These are phyloP conservation scores for Propithecus perrieri DNA, from an alignment of 2,797 vertebrate species.

Conservation along the genomic window DNA sequence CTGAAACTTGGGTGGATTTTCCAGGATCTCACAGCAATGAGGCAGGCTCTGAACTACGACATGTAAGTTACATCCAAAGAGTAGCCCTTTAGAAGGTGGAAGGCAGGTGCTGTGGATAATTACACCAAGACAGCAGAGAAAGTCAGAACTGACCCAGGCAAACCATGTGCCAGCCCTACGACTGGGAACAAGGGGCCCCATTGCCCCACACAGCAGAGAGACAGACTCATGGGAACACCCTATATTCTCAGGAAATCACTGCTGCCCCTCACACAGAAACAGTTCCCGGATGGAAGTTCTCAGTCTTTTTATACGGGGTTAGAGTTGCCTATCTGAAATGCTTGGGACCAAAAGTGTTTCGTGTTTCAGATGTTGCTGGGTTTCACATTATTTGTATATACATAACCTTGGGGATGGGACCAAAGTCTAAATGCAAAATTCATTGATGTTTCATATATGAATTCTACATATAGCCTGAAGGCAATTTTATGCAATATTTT, in stretches of 20 bases:
- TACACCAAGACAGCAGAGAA: accelerated
- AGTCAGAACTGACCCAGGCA: accelerated
- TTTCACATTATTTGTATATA: background rate
- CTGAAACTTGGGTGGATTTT: background rate
- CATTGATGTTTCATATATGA: too few relatives aligned
- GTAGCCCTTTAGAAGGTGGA: too few relatives aligned
- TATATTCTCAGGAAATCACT: background rate
- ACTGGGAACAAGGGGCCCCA: accelerated
- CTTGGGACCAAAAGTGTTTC: background rate
- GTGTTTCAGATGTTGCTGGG: too few relatives aligned
- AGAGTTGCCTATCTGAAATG: background rate
- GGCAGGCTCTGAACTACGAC: accelerated
- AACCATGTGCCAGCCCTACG: accelerated
- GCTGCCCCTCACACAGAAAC: too few relatives aligned
- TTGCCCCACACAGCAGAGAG: accelerated
- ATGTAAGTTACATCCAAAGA: accelerated
- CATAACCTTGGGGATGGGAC: background rate
- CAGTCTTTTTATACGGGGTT: background rate
- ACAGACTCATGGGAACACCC: background rate
- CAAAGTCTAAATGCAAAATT: background rate
- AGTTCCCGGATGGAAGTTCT: background rate
- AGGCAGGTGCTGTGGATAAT: background rate
- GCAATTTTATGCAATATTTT: background rate
- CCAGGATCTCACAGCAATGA: background rate
- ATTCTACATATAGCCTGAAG: background rate